Percentiles rank a stretch among this genome's conserved stretches.
Evolutionary conservation across 1,140 invertebrate species (phyloP).

Genomic region (Brachionus manjavacas): DNA sequence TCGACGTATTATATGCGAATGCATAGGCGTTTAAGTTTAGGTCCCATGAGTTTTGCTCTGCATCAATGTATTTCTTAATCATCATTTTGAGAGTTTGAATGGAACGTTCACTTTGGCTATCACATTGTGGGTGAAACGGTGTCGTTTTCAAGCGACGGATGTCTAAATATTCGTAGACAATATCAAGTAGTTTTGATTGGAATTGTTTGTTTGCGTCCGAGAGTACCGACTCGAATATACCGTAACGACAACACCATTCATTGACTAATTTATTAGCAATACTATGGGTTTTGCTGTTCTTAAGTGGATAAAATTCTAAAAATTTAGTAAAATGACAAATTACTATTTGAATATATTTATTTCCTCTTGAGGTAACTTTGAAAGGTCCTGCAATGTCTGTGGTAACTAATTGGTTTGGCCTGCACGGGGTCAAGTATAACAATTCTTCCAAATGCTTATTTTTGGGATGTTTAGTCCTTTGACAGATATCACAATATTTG

Average conservation of each 20-base stretch:
- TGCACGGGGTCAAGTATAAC: too few relatives aligned
- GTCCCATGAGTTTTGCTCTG: not conserved
- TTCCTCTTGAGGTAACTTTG: not conserved
- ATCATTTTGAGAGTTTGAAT: not conserved
- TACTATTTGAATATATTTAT: not conserved
- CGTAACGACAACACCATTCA: not conserved
- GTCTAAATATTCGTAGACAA: not conserved
- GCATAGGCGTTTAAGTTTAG: not conserved
- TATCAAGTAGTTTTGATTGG: not conserved
- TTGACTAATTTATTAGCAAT: not conserved
- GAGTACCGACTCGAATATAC: too few relatives aligned
- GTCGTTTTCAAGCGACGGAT: not conserved
- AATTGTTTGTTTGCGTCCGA: not conserved
- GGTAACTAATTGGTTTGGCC: too few relatives aligned
- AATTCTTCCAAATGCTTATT: too few relatives aligned
- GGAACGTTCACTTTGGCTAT: too few relatives aligned
- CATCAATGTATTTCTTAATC: not conserved
- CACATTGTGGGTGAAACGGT: not conserved
- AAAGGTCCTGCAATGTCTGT: not conserved
- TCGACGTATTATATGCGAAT: too few relatives aligned
- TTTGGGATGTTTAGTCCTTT: too few relatives aligned
- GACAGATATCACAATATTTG: too few relatives aligned
- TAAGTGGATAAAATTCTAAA: not conserved
- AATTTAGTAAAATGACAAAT: not conserved
- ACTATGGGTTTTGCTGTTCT: not conserved